Percentiles rank a stretch among this genome's conserved stretches.
Evolutionary conservation across 2,113 vertebrate genomes (phyloP).

Genomic region (Nothobranchius kuhntae): DNA sequence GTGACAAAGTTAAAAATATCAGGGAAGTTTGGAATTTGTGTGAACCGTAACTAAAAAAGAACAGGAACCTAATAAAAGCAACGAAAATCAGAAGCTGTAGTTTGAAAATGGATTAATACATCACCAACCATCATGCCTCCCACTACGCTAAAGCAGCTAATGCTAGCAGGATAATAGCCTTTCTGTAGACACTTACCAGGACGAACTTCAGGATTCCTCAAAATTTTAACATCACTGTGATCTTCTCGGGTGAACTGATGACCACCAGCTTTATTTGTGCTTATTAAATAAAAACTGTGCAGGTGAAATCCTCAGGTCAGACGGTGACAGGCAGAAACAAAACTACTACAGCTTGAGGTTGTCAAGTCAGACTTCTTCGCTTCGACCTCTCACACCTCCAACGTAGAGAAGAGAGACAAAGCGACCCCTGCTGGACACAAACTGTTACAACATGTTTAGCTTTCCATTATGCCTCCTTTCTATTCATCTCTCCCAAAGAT

Average conservation of each 20-base stretch:
- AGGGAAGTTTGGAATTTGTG: background rate
- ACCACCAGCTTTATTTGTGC: background rate
- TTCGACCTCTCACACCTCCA: constrained; percentile 57
- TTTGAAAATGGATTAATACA: background rate
- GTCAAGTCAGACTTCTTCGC: constrained; percentile 62
- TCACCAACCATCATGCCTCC: constrained; percentile 14
- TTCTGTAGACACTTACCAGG: constrained; percentile 44
- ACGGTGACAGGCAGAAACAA: constrained; percentile 8
- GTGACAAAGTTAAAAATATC: background rate
- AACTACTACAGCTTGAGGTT: constrained; percentile 10
- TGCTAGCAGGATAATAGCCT: constrained; percentile 23
- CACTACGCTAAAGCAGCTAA: constrained; percentile 26
- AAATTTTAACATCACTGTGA: background rate
- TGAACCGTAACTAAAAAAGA: accelerated
- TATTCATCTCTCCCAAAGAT: too few species aligned
- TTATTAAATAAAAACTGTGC: background rate
- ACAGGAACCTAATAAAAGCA: background rate
- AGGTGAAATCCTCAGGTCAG: background rate
- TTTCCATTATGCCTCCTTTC: too few species aligned
- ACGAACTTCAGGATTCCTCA: constrained; percentile 22
- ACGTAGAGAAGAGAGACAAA: background rate
- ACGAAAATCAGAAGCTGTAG: too few species aligned
- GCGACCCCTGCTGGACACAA: constrained; percentile 33
- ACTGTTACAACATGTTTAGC: background rate
- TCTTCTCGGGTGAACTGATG: background rate